These are phyloP conservation scores for Globia sparganii DNA, from an alignment of 2,888 invertebrate genomes.

Conservation along the genomic window DNA sequence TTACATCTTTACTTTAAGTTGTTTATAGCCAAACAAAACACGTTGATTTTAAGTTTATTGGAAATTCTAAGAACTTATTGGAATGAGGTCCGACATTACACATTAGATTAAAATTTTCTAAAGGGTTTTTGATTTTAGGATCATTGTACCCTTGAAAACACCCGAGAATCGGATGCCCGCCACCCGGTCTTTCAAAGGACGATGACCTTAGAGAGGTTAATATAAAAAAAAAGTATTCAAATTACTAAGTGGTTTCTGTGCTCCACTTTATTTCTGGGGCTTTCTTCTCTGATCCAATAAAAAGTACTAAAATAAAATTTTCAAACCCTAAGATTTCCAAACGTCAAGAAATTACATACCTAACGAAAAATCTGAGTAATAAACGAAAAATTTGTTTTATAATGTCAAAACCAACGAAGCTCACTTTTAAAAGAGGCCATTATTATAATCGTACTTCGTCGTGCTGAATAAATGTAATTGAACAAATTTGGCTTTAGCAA, in stretches of 20 bases:
- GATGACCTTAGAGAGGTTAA: slow-evolving; percentile 27
- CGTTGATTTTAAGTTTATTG: slow-evolving; percentile 11
- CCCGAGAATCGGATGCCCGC: slow-evolving; percentile 10
- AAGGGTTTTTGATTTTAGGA: slow-evolving; percentile 29
- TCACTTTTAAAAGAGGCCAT: neutral
- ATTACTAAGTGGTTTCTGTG: neutral
- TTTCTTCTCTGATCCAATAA: neutral
- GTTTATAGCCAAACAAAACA: slow-evolving; percentile 1
- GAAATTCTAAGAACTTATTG: slow-evolving; percentile 18
- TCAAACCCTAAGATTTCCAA: neutral
- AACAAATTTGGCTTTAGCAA: slow-evolving; percentile 5
- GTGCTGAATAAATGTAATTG: slow-evolving; percentile 23
- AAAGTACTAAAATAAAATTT: neutral
- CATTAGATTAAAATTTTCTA: slow-evolving; percentile 32
- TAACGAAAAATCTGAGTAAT: neutral
- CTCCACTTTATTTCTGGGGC: neutral
- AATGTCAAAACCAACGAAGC: slow-evolving; percentile 21
- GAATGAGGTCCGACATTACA: slow-evolving; percentile 8
- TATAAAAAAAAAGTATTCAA: slow-evolving; percentile 8
- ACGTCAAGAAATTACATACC: neutral
- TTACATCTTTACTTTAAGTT: slow-evolving; percentile 23
- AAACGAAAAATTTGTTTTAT: slow-evolving; percentile 27
- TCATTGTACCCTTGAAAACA: slow-evolving; percentile 34
- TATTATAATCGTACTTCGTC: neutral
- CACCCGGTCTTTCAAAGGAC: slow-evolving; percentile 30